These are phyloP conservation scores for Gasterosteus nipponicus DNA, from an alignment of 2,113 vertebrate species.

Conservation along the genomic window DNA sequence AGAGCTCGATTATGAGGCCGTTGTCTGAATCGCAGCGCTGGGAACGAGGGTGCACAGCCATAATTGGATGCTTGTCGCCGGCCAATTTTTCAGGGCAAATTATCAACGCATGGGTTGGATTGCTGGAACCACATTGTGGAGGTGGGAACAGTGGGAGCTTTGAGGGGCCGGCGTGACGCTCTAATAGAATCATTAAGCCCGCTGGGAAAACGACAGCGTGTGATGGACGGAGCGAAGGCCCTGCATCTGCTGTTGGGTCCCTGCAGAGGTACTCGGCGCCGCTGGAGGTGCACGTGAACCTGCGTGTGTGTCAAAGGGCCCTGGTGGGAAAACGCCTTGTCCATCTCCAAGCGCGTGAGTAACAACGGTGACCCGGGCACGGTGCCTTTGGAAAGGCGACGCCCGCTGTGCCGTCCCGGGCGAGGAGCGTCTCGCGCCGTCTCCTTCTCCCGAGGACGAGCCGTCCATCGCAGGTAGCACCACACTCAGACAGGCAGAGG, in stretches of 20 bases:
- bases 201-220: conserved; percentile 63
- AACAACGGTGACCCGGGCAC: too few species aligned
- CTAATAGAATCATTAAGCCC: conserved; percentile 76
- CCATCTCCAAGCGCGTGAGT: conserved; percentile 27
- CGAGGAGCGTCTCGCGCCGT: conserved; percentile 13
- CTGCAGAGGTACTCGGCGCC: conserved; percentile 7
- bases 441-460: conserved; percentile 44
- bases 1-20: conserved; percentile 59
- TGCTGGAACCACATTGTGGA: conserved; percentile 64
- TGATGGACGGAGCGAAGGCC: conserved; percentile 67
- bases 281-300: conserved; percentile 6
- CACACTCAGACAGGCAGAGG: conserved; percentile 36
- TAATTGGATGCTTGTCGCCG: conserved; percentile 72
- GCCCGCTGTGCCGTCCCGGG: conserved; percentile 19
- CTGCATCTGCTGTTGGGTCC: conserved; percentile 39
- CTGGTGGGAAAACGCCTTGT: conserved; percentile 33
- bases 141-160: conserved; percentile 75
- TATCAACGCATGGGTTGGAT: conserved; percentile 71
- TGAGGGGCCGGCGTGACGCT: conserved; percentile 64
- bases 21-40: conserved; percentile 64
- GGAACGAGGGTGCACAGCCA: conserved; percentile 70
- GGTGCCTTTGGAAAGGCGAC: conserved; percentile 45
- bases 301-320: conserved; percentile 24
- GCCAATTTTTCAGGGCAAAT: conserved; percentile 74
- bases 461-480: conserved; percentile 46